A percentile compares a stretch with the other conserved stretches of the same genome.
These are phyloP conservation scores for Colistium nudipinnis DNA, from an alignment of 2,113 vertebrate genomes.

Conservation along the genomic window DNA sequence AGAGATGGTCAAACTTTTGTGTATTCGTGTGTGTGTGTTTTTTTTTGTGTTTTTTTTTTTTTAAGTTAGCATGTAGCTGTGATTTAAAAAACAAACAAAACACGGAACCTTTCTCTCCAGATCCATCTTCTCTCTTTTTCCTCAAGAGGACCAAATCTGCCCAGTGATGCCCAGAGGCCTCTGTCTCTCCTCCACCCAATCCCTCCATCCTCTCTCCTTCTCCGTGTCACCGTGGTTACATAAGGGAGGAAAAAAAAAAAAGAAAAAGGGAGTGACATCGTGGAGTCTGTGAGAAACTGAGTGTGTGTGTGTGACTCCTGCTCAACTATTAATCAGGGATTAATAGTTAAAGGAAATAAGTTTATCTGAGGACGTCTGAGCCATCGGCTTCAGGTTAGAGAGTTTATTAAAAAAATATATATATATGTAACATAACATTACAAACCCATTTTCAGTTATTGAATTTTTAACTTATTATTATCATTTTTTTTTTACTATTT, in stretches of 20 bases:
- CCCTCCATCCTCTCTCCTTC: slow-evolving; percentile 50
- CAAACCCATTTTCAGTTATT: too few relatives aligned
- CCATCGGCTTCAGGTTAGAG: background rate
- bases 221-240: slow-evolving; percentile 60
- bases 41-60: background rate
- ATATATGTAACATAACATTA: too few relatives aligned
- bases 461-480: too few relatives aligned
- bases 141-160: slow-evolving; percentile 41
- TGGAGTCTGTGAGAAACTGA: background rate
- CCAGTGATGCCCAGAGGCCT: slow-evolving; percentile 59
- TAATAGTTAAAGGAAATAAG: slow-evolving; percentile 48
- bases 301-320: slow-evolving; percentile 3
- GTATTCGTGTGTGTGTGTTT: background rate
- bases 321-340: slow-evolving; percentile 68
- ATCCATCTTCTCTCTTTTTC: slow-evolving; percentile 10
- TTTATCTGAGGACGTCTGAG: slow-evolving; percentile 2
- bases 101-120: slow-evolving; percentile 10
- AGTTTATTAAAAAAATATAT: too few relatives aligned
- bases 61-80: too few relatives aligned
- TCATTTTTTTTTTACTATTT: too few relatives aligned
- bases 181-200: slow-evolving; percentile 50
- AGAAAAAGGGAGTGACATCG: slow-evolving; percentile 40
- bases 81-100: too few relatives aligned
- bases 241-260: slow-evolving; percentile 43
- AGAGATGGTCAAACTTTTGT: background rate